Conservation (phyloP, 2,797 vertebrate genomes). For the Sebastolobus alascanus region DNA sequence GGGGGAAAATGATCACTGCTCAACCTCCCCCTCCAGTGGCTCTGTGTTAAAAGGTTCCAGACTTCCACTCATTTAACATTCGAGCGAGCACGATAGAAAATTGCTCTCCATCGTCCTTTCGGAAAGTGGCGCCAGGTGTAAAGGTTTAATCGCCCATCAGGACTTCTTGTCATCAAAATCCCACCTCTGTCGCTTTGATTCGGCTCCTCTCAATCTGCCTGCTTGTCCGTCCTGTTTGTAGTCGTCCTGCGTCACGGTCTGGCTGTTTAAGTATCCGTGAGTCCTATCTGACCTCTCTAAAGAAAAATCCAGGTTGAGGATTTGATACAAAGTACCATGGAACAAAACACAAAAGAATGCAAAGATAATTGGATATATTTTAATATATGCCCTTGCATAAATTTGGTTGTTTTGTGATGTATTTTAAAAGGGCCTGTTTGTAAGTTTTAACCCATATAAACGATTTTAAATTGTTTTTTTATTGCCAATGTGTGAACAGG, state of each 20-base stretch:
- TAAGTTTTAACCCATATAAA: accelerated
- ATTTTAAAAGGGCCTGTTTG: too few relatives aligned
- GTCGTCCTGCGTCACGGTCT: constrained; percentile 20
- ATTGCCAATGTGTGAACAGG: too few relatives aligned
- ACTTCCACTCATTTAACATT: constrained; percentile 71
- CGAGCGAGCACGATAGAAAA: constrained; percentile 48
- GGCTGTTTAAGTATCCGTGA: background rate
- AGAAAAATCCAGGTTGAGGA: background rate
- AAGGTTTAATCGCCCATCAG: constrained; percentile 67
- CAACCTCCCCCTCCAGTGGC: background rate
- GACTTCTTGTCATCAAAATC: constrained; percentile 48
- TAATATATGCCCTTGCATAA: background rate
- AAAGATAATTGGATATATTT: background rate
- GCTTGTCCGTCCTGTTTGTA: constrained; percentile 5
- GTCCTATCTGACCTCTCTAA: constrained; percentile 16
- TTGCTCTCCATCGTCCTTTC: constrained; percentile 37
- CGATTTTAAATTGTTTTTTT: accelerated
- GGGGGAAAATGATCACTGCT: constrained; percentile 22
- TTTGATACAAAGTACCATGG: background rate
- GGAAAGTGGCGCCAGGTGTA: constrained; percentile 28
- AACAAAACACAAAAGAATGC: background rate
- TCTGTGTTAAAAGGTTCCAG: constrained; percentile 61
- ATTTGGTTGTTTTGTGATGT: background rate
- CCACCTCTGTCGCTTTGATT: constrained; percentile 44
- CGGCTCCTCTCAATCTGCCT: constrained; percentile 14